These are phyloP conservation scores for Hydrocynus forskahlii DNA, from an alignment of 2,797 vertebrate genomes.

Conservation along the genomic window DNA sequence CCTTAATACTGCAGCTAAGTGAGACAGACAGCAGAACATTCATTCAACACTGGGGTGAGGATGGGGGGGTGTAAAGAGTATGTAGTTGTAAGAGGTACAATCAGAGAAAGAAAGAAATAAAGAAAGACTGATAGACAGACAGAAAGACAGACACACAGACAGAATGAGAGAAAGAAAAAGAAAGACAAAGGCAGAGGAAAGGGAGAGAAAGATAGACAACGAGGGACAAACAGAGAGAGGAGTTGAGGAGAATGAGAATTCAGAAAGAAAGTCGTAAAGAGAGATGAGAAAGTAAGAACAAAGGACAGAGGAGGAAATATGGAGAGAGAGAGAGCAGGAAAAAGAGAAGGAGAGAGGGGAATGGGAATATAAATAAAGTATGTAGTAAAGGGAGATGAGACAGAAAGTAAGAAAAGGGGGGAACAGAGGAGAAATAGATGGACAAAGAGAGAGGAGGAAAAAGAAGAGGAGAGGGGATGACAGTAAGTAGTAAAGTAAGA, in stretches of 20 bases:
- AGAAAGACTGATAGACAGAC: no score
- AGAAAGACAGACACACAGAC: no score
- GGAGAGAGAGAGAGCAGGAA: neutral
- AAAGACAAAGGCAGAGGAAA: no score
- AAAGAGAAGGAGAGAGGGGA: neutral
- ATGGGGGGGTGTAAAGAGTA: neutral
- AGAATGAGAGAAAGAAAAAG: no score
- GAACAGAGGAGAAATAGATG: neutral
- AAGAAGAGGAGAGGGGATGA: neutral
- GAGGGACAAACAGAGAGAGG: neutral
- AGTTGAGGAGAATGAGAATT: conserved; percentile 1
- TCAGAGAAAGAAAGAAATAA: neutral
- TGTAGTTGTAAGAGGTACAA: neutral
- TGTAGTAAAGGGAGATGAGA: neutral
- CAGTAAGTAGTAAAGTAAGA: neutral
- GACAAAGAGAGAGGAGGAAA: neutral
- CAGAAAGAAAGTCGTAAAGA: neutral
- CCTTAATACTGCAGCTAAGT: neutral
- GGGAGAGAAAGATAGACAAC: no score
- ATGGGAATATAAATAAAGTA: no score
- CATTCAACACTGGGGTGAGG: neutral
- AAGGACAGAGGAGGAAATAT: neutral
- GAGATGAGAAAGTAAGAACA: no score
- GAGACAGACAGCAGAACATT: neutral
- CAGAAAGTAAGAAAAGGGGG: neutral